Base-by-base conservation (phyloP, 2,797 vertebrate species). In the Melanotaenia nigrans region DNA sequence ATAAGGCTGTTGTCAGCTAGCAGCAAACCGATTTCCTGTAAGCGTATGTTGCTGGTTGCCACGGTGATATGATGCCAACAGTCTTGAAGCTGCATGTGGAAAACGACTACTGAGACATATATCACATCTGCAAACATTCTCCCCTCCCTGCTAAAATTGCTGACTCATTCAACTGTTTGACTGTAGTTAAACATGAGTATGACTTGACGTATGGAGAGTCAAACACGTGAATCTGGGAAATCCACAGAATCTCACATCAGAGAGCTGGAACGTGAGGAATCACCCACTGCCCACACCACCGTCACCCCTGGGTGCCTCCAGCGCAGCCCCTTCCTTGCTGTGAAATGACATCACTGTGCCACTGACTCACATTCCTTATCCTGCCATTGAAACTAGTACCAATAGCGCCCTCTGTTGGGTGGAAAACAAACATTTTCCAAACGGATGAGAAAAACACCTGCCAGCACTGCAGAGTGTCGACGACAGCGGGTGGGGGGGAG, bases 271-370 rank as follows among this genome's bases (percentile, higher is more conserved):
- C 25, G 55, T 59, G 77, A 79, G 83, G 84, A 86, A 83, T 86
- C 74, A 78, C 78, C 73, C 72, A 20, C 54, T 12, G 40, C 77
- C 74, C 28, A 57, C 47, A 7, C 58, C 53, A 5, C 20, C 64
- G 1, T 82, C 82, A 87, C 67, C 73, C 79, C 76, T 69, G 71
- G 65, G 73, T 68, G 65, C 71, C 81, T 88, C 80, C 61, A 28
- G 68, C 49, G 61, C 73, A 64, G 82, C 61, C 66, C 79, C 82
- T 49, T 57, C 47, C 73, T 71, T 73, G 71, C 69, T 75, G 79
- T 73, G 68, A 51, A 35, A 87, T 93, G 89, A 92, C 85, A 72
- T 92, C 90, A 92, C 87, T 86, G 87, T 86, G 79, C 85, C 75
- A 84, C 87, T 90, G 87, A 81, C 88, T 91, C 87, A 85, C 70